Evolutionary conservation across 2,113 vertebrate species (phyloP), one percentile per base, ranked within the genome.

Genomic region (Columba janthina): DNA sequence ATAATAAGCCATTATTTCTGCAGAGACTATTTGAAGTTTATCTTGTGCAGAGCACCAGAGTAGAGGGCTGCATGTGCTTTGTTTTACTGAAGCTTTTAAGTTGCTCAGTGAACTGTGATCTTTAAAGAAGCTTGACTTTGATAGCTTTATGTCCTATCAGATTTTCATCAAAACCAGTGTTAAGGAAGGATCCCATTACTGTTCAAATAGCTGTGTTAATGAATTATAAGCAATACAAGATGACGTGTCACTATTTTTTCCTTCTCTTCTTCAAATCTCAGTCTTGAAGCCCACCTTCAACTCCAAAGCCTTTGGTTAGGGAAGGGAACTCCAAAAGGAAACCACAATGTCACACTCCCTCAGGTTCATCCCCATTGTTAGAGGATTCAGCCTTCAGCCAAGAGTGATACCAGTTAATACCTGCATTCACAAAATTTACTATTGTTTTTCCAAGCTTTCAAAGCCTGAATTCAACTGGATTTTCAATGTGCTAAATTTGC

Each of bases 21-120:
- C 89, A 76, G 60, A 83, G 10, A 19, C 31, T 83, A 22, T 91
- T 80, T 81, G 69, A 91, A 86, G 67, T 85, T 83, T 90, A 60
- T 93, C 58, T 58, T 83, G 42, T 64, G 57, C 75, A 65, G 81
- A 88, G 31, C 53, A 88, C 54, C 61, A 88, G 88, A 91, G 82
- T 10, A 85, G 85, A 93, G 24, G n/a, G 38, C 29, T 95, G 34
- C 22, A 34, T 93, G 53, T 88, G 22, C 72, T 95, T 96, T 97
- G 75, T 96, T 93, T 80, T 62, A 67, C 42, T 64, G 53, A 88
- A 61, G 79, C 93, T 94, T 96, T 96, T 80, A 97, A 91, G 96
- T 88, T 90, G 72, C 31, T 94, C 93, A 93, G 58, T 95, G 91
- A 96, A 86, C 94, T 92, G 92, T 94, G 90, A 72, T 90, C 67